Evolutionary conservation across 2,113 vertebrate species (phyloP).

Genomic region (Geococcyx californianus): DNA sequence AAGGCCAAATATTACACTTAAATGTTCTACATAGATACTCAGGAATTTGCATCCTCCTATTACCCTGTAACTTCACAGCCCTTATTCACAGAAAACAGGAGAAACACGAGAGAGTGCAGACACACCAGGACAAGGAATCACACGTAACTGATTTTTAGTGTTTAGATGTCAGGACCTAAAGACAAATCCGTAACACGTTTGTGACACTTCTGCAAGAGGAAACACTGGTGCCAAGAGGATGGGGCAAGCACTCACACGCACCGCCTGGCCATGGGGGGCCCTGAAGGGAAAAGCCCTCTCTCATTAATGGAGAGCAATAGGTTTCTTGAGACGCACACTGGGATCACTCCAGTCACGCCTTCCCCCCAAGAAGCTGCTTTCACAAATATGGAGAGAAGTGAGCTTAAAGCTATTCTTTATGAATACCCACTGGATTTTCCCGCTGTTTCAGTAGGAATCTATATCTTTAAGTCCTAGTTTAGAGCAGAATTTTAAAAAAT

Average conservation of each 20-base stretch:
- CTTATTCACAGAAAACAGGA: no score
- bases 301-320: background rate
- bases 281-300: background rate
- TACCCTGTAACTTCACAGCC: background rate
- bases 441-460: background rate
- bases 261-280: background rate
- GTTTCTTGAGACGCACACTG: background rate
- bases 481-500: background rate
- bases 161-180: background rate
- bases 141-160: background rate
- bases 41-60: background rate
- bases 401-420: background rate
- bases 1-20: background rate
- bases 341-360: background rate
- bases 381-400: rapidly evolving
- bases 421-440: background rate
- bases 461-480: background rate
- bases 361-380: background rate
- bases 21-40: background rate
- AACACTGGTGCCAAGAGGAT: background rate
- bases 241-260: background rate
- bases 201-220: background rate
- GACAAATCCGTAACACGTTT: background rate
- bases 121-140: background rate
- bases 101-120: no score